Evolutionary conservation across 2,113 vertebrate species (phyloP).

Genomic region (Numenius arquata): DNA sequence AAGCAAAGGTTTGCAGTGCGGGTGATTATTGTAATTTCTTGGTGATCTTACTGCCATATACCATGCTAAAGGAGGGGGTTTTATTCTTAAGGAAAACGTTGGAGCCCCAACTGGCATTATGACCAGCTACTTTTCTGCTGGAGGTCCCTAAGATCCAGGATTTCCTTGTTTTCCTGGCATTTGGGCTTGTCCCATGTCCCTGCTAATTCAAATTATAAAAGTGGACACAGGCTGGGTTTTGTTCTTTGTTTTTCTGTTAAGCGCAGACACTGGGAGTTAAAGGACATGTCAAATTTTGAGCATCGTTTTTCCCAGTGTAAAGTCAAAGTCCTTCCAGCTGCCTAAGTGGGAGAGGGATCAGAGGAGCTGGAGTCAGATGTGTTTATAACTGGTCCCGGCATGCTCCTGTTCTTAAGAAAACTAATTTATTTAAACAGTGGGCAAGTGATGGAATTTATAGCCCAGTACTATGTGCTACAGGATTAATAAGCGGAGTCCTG

Average conservation of each 20-base stretch:
- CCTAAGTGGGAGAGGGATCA: neutral
- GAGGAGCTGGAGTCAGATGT: neutral
- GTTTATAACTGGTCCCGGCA: neutral
- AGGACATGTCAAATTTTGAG: neutral
- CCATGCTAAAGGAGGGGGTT: neutral
- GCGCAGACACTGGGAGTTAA: neutral
- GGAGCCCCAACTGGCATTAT: neutral
- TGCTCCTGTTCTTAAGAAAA: neutral
- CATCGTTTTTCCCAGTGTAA: neutral
- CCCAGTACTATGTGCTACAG: neutral
- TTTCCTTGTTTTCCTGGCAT: neutral
- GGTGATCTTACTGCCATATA: neutral
- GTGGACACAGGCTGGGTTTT: neutral
- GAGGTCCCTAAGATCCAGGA: neutral
- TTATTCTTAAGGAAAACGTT: neutral
- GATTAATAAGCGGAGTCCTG: neutral
- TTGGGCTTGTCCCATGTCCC: neutral
- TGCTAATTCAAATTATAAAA: neutral
- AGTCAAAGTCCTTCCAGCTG: neutral
- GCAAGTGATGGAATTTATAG: neutral
- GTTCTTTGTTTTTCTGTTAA: neutral
- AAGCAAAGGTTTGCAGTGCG: neutral
- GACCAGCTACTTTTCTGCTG: neutral
- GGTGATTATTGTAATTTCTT: neutral
- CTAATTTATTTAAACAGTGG: constrained; percentile 3